Evolutionary conservation across 2,888 invertebrate species (phyloP), one percentile per base, ranked within the genome.

Genomic region (Caenorhabditis zanzibari): DNA sequence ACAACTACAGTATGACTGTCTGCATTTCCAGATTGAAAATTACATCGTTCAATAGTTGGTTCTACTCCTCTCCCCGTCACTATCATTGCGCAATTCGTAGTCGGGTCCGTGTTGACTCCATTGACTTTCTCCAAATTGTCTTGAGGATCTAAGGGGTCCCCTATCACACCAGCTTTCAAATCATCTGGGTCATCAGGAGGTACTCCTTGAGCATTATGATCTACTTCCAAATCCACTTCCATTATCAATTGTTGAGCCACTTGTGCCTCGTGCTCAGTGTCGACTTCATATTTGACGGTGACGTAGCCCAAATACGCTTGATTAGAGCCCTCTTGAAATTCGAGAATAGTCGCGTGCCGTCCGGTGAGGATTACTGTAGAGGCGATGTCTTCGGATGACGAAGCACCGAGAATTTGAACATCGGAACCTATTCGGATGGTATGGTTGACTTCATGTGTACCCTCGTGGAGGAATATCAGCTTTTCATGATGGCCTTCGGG

Each of bases 1-100:
- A 99, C 98, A 93, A 98, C 98, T 35, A 99, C 97, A 22, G 98
- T 98, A 47, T 98, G 98, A 61, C 98, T 98, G 91, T 98, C 98
- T 96, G 72, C 96, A 92, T 97, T 97, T 63, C 96, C 96, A 92
- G 97, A 98, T 88, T 97, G 95, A 90, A 98, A 97, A 92, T 97
- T 96, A 93, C 98, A 98, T 93, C 97, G 97, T 93, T 98, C 98
- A 86, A 99, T 95, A 14, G 96, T 96, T 12, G 98, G 98, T 85
- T 96, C 96, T 93, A 97, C 97, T 0, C 54, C 69, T 93, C 97
- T 97, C 93, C 98, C 98, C 22, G 96, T 96, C 74, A 99, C 38
- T 9, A 85, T 44, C 72, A 84, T 54, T 0, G 84, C 81, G 28
- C 74, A 79, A 58, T 47, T 74, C 38, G 75, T 41, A 10, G 64